A percentile compares a stretch with the other conserved stretches of the same genome.
Evolutionary conservation across 1,140 invertebrate species (phyloP).

Genomic region (Sycobia sp.): DNA sequence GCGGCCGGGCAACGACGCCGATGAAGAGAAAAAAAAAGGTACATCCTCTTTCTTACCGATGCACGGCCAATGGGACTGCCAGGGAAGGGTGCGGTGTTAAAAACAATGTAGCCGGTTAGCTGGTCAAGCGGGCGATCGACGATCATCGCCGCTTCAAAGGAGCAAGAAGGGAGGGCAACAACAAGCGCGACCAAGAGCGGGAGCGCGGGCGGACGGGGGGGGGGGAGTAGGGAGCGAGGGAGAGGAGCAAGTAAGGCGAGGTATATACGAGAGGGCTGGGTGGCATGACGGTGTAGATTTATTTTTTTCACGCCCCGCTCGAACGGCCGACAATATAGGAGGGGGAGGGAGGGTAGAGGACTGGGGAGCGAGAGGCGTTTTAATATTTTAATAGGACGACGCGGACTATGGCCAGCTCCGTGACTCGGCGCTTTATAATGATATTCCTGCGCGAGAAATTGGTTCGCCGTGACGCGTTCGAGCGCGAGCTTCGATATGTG

Average conservation of each 20-base stretch:
- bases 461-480: constrained; percentile 48
- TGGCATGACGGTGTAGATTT: constrained; percentile 62
- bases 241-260: background rate
- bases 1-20: too few relatives aligned
- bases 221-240: constrained; percentile 39
- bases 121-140: too few relatives aligned
- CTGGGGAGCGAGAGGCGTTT: constrained; percentile 50
- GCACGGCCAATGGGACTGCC: too few relatives aligned
- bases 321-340: background rate
- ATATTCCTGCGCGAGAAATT: constrained; percentile 60
- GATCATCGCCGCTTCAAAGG: too few relatives aligned
- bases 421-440: constrained; percentile 62
- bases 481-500: constrained; percentile 45
- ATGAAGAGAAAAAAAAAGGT: too few relatives aligned
- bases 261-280: constrained; percentile 45
- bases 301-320: constrained; percentile 57
- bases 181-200: too few relatives aligned
- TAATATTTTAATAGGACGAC: constrained; percentile 62
- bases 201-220: background rate
- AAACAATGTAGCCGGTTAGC: too few relatives aligned
- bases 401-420: constrained; percentile 42
- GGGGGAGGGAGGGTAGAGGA: background rate
- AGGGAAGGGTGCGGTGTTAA: too few relatives aligned
- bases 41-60: too few relatives aligned
- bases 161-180: too few relatives aligned